Evolutionary conservation across 1,140 invertebrate species (phyloP).

Genomic region (Teleopsis dalmanni): DNA sequence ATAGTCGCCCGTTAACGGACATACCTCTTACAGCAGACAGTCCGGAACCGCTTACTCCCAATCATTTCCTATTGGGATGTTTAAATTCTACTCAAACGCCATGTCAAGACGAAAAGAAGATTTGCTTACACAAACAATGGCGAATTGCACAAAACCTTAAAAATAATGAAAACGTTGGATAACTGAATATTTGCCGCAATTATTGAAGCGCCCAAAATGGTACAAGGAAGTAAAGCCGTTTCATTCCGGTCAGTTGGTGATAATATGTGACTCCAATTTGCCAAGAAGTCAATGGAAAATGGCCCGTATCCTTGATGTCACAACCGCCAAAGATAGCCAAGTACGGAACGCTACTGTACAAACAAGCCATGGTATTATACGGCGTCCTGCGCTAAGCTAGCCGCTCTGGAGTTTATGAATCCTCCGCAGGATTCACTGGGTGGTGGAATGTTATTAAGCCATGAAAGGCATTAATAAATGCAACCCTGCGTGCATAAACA

Average conservation of each 20-base stretch:
- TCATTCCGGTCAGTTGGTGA: not conserved
- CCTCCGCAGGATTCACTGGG: not conserved
- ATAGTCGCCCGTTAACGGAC: slow-evolving; percentile 23
- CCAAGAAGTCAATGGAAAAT: slow-evolving; percentile 2
- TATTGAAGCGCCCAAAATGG: slow-evolving; percentile 8
- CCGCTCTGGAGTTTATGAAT: slow-evolving; percentile 3
- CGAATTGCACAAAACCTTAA: slow-evolving; percentile 9
- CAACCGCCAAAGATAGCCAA: slow-evolving; percentile 1
- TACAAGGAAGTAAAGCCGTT: not conserved
- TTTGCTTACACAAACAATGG: slow-evolving; percentile 12
- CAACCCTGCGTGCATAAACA: no score
- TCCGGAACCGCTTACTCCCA: slow-evolving; percentile 10
- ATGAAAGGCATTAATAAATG: no score
- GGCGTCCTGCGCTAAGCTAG: slow-evolving; percentile 1
- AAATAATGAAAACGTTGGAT: slow-evolving; percentile 9
- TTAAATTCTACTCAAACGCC: slow-evolving; percentile 8
- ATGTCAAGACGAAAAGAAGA: not conserved
- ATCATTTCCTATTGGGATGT: slow-evolving; percentile 4
- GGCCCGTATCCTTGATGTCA: not conserved
- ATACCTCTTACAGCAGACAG: slow-evolving; percentile 24
- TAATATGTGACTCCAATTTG: not conserved
- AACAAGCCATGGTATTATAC: not conserved
- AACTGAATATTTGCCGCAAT: slow-evolving; percentile 9
- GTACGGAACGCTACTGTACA: not conserved
- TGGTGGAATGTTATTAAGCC: not conserved